Percentiles rank a stretch among this genome's conserved stretches.
Evolutionary conservation across 2,113 vertebrate species (phyloP).

Genomic region (Rostratula benghalensis): DNA sequence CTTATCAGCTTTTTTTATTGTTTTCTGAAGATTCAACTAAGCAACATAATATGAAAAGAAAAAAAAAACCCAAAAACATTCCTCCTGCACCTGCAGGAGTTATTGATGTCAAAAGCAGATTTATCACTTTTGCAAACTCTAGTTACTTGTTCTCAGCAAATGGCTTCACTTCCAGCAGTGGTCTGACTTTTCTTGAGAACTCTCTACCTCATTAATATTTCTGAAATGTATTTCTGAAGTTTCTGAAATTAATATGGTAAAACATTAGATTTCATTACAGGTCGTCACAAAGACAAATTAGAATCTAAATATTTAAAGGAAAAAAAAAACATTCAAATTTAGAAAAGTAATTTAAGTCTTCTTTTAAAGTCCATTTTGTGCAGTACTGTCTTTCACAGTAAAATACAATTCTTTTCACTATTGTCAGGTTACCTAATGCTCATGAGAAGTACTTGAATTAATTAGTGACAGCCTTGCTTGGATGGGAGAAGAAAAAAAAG

Average conservation of each 20-base stretch:
- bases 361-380: background rate
- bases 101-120: background rate
- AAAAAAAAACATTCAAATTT: background rate
- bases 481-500: background rate
- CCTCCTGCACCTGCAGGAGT: background rate
- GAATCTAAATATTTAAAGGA: slow-evolving; percentile 49
- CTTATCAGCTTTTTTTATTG: background rate
- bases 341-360: background rate
- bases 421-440: background rate
- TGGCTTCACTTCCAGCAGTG: background rate
- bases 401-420: background rate
- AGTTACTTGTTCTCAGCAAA: background rate
- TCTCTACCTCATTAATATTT: slow-evolving; percentile 18
- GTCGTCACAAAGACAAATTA: slow-evolving; percentile 45
- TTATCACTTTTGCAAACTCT: background rate
- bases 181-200: background rate
- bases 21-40: background rate
- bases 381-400: background rate
- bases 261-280: slow-evolving; percentile 10
- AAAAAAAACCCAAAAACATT: background rate
- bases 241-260: slow-evolving; percentile 15
- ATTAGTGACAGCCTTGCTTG: background rate
- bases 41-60: background rate
- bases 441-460: background rate
- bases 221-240: too few species aligned